A percentile compares a stretch with the other conserved stretches of the same genome.
Evolutionary conservation across 2,113 vertebrate genomes (phyloP).

Genomic region (Nipponia nippon): DNA sequence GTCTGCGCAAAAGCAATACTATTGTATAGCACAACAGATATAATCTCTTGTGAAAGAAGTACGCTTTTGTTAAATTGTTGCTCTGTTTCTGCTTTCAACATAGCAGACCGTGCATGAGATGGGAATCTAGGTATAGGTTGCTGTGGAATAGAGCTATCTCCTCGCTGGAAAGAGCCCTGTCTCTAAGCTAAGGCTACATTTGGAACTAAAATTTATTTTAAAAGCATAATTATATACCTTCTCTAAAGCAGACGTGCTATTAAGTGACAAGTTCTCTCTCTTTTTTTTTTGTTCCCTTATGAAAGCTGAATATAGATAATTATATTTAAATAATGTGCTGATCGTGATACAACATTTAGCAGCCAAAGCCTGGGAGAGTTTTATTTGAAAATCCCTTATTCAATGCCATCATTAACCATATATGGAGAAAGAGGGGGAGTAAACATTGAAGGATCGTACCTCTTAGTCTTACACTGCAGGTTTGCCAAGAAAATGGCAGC

Average conservation of each 20-base stretch:
- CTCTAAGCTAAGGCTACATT: constrained; percentile 2
- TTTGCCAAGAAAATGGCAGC: neutral
- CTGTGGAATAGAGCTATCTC: neutral
- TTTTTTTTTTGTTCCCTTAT: neutral
- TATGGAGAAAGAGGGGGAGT: neutral
- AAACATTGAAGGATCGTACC: neutral
- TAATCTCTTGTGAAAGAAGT: neutral
- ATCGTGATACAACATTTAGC: constrained; percentile 38
- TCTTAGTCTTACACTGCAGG: neutral
- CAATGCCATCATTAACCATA: neutral
- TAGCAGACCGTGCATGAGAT: neutral
- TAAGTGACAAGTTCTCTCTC: constrained; percentile 27
- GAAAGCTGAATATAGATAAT: constrained; percentile 55
- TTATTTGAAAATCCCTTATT: constrained; percentile 2
- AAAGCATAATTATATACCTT: constrained; percentile 48
- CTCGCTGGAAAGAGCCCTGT: neutral
- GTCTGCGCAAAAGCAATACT: neutral
- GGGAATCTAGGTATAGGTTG: neutral
- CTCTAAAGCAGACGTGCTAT: constrained; percentile 28
- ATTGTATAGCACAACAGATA: neutral
- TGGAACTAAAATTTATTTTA: constrained; percentile 45
- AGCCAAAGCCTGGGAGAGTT: constrained; percentile 17
- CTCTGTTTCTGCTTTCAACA: neutral
- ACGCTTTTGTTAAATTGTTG: neutral
- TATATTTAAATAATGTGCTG: constrained; percentile 36